Evolutionary conservation across 2,797 vertebrate species (phyloP).

Genomic region (Myiotriccus ornatus): DNA sequence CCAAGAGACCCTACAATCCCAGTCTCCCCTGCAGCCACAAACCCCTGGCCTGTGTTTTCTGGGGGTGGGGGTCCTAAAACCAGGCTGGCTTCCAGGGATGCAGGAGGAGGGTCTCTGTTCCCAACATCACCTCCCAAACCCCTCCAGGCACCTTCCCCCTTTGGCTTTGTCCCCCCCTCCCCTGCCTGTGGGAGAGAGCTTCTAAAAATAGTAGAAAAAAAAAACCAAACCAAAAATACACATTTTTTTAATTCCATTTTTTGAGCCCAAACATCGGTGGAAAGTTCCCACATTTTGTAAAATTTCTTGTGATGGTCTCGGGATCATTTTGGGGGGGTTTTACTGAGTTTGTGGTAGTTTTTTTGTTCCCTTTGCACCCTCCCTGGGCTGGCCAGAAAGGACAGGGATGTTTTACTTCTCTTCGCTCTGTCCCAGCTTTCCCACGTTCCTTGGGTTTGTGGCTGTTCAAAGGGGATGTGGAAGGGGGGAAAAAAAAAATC

Average conservation of each 20-base stretch:
- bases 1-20: fast-evolving
- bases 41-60: not conserved
- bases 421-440: not conserved
- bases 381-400: not conserved
- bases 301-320: fast-evolving
- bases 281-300: not conserved
- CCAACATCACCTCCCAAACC: not conserved
- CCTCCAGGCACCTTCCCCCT: not conserved
- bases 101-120: not conserved
- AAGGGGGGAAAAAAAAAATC: not conserved
- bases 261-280: not conserved
- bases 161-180: not conserved
- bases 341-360: not conserved
- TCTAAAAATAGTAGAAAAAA: not conserved
- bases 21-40: not conserved
- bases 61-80: not conserved
- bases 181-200: not conserved
- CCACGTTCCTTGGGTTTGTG: not conserved
- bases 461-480: not conserved
- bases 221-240: not conserved
- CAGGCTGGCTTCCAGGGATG: not conserved
- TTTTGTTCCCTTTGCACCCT: not conserved
- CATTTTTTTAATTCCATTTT: not conserved
- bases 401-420: not conserved
- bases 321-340: not conserved